phyloP scores from a whole-genome alignment of 2,113 vertebrate species.

The Jacana jacana region DNA sequence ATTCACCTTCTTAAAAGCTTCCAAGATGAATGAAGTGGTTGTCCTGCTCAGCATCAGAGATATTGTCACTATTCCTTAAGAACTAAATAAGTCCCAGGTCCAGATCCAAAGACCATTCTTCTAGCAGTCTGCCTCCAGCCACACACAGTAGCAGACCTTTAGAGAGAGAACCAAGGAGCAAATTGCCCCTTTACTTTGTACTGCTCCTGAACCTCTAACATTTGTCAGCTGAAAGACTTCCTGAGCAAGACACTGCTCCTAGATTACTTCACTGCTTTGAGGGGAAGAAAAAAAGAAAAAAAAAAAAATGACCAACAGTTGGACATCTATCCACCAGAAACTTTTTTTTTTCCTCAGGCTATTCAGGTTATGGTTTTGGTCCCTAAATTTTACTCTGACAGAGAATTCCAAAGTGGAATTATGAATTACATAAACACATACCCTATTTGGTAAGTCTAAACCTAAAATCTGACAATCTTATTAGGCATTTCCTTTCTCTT shows the following conservation, averaged over 20 bases:
- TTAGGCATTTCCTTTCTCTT: not conserved
- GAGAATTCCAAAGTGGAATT: not conserved
- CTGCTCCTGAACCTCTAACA: not conserved
- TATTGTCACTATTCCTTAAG: not conserved
- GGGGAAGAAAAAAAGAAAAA: fast-evolving
- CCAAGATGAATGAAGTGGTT: not conserved
- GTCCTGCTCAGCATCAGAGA: not conserved
- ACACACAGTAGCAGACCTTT: not conserved
- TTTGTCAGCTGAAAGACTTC: not conserved
- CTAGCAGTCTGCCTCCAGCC: not conserved
- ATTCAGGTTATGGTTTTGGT: not conserved
- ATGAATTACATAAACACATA: not conserved
- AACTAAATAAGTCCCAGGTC: not conserved
- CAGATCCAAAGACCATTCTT: not conserved
- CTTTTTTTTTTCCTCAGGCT: not conserved
- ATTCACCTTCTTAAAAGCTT: not conserved
- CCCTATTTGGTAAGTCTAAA: not conserved
- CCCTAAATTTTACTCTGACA: not conserved
- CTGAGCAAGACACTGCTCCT: not conserved
- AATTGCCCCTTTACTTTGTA: not conserved
- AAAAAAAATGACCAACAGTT: not conserved
- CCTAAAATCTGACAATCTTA: not conserved
- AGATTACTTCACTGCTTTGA: not conserved
- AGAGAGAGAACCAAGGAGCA: not conserved
- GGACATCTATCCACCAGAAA: not conserved